A percentile compares a stretch with the other conserved stretches of the same genome.
phyloP scores from a whole-genome alignment of 2,113 vertebrate genomes.

The Mustelus asterias region DNA sequence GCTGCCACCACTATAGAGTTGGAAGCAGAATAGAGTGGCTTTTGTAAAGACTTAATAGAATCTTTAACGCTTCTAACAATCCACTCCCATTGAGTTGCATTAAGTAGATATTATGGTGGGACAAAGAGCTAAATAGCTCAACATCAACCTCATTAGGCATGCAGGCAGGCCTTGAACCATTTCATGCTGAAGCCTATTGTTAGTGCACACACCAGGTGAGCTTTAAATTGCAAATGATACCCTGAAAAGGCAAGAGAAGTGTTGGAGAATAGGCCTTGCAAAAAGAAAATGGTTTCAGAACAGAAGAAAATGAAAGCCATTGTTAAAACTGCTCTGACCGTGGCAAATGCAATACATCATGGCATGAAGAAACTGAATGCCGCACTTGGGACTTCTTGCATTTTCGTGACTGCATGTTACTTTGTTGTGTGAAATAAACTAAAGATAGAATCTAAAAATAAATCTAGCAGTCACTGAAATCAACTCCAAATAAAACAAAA shows the following conservation, averaged over 20 bases:
- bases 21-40: slow-evolving; percentile 71
- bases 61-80: slow-evolving; percentile 94
- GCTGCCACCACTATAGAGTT: slow-evolving; percentile 64
- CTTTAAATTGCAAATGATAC: slow-evolving; percentile 99
- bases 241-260: slow-evolving; percentile 73
- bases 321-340: slow-evolving; percentile 74
- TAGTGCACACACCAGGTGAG: slow-evolving; percentile 88
- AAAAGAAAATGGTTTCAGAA: slow-evolving; percentile 85
- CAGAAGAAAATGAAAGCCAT: slow-evolving; percentile 78
- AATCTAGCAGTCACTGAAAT: background rate
- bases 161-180: slow-evolving; percentile 73
- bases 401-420: slow-evolving; percentile 23
- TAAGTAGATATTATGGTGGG: slow-evolving; percentile 96
- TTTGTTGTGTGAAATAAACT: slow-evolving; percentile 7
- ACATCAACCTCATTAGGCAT: slow-evolving; percentile 94
- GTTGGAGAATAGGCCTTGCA: slow-evolving; percentile 60
- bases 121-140: slow-evolving; percentile 95
- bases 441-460: slow-evolving; percentile 25
- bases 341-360: slow-evolving; percentile 90
- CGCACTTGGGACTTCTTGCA: slow-evolving; percentile 48
- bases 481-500: slow-evolving; percentile 49
- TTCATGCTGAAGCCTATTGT: slow-evolving; percentile 86
- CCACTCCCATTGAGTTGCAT: slow-evolving; percentile 90
- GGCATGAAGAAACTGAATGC: slow-evolving; percentile 73
- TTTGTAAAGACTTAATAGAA: slow-evolving; percentile 98